Conservation (phyloP, 2,113 vertebrate genomes). For the Noturus placidus region DNA sequence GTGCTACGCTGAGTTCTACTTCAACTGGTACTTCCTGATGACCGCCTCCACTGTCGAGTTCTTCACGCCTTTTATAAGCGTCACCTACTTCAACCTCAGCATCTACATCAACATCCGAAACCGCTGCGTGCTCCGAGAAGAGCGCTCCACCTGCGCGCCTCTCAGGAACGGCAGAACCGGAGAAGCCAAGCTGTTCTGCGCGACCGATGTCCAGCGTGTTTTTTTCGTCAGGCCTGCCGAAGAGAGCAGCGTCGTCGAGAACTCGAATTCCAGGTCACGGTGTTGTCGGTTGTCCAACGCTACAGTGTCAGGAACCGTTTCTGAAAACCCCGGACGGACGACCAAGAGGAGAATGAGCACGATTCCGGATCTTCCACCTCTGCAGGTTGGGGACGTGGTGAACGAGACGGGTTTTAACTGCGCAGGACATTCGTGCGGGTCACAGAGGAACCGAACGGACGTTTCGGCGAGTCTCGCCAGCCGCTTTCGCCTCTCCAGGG, state of each 20-base stretch:
- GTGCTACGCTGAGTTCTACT: slow-evolving; percentile 77
- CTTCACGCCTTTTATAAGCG: slow-evolving; percentile 75
- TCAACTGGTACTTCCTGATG: slow-evolving; percentile 78
- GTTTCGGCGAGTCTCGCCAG: slow-evolving; percentile 61
- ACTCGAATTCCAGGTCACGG: slow-evolving; percentile 26
- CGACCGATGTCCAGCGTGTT: slow-evolving; percentile 52
- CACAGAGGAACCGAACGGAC: slow-evolving; percentile 48
- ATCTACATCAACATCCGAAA: slow-evolving; percentile 78
- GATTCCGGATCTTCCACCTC: slow-evolving; percentile 63
- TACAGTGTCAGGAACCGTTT: slow-evolving; percentile 32
- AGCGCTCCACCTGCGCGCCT: slow-evolving; percentile 47
- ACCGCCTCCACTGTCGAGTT: slow-evolving; percentile 75
- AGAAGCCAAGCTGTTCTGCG: slow-evolving; percentile 61
- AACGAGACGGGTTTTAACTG: slow-evolving; percentile 54
- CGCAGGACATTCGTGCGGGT: slow-evolving; percentile 36
- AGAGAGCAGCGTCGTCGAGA: background rate
- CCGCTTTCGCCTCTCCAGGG: slow-evolving; percentile 66
- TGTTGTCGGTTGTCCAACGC: slow-evolving; percentile 43
- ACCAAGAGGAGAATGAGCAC: slow-evolving; percentile 50
- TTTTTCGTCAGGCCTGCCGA: slow-evolving; percentile 68
- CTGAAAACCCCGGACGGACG: slow-evolving; percentile 5
- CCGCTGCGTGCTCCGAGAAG: slow-evolving; percentile 57
- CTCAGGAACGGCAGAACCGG: slow-evolving; percentile 58
- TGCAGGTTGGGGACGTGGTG: slow-evolving; percentile 58
- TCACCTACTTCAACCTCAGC: slow-evolving; percentile 75